Conservation (phyloP, 2,797 vertebrate genomes). For the Sebastes itinus region DNA sequence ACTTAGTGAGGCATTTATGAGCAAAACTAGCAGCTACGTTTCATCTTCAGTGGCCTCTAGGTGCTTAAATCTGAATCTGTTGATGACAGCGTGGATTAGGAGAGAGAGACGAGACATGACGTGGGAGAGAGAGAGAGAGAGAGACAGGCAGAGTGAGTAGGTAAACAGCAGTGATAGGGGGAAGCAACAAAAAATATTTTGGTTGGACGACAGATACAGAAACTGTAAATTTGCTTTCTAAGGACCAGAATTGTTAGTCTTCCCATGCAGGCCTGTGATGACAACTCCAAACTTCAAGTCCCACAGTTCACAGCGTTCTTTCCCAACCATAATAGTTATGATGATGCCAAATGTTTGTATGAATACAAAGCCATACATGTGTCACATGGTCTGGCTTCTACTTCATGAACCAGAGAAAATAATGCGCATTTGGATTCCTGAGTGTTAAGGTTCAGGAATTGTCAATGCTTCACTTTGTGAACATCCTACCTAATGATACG, state of each 20-base stretch:
- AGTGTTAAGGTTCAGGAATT: neutral
- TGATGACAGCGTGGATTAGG: conserved; percentile 57
- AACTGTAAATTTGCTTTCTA: conserved; percentile 8
- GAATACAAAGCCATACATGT: neutral
- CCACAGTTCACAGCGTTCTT: neutral
- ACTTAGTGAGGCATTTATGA: conserved; percentile 52
- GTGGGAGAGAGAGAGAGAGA: neutral
- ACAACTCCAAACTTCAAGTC: neutral
- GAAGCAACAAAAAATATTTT: neutral
- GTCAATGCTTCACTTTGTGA: neutral
- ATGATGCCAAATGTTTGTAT: neutral
- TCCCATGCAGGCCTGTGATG: neutral
- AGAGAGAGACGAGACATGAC: conserved; percentile 13
- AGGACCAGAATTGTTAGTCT: neutral
- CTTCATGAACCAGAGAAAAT: neutral
- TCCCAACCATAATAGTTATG: conserved; percentile 12
- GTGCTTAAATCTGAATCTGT: conserved; percentile 52
- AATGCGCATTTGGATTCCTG: neutral
- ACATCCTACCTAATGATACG: neutral
- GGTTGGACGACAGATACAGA: neutral
- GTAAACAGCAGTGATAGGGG: neutral
- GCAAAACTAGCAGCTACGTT: conserved; percentile 54
- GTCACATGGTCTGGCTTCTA: neutral
- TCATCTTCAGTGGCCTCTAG: conserved; percentile 55
- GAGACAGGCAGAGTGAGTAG: neutral